Percentiles rank a stretch among this genome's conserved stretches.
phyloP scores from a whole-genome alignment of 2,113 vertebrate genomes.

The Nansenia antarctica region DNA sequence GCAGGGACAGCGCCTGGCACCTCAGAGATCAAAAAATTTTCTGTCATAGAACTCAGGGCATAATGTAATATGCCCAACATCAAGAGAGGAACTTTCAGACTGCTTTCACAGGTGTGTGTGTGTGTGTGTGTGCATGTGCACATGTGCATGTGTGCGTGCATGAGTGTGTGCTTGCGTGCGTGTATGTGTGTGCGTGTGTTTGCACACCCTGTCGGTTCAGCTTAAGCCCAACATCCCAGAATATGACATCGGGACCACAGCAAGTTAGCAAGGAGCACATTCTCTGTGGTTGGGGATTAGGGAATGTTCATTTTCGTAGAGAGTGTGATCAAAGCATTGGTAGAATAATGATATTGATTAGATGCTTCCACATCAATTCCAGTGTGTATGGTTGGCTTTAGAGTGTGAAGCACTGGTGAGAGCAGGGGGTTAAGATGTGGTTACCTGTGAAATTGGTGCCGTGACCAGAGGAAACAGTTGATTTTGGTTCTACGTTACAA shows the following conservation, averaged over 20 bases:
- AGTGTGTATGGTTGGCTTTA: too few relatives aligned
- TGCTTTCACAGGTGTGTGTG: neutral
- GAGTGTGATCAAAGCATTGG: neutral
- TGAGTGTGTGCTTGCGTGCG: neutral
- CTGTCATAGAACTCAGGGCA: neutral
- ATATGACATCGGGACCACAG: neutral
- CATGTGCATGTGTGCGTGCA: too few relatives aligned
- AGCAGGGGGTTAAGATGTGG: too few relatives aligned
- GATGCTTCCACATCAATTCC: too few relatives aligned
- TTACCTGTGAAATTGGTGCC: too few relatives aligned
- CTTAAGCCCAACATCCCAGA: constrained; percentile 4
- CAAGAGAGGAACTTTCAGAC: neutral
- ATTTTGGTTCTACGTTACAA: too few relatives aligned
- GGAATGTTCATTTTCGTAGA: too few relatives aligned
- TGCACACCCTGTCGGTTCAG: neutral
- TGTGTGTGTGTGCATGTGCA: neutral
- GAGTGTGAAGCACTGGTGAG: too few relatives aligned
- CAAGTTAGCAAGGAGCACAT: neutral
- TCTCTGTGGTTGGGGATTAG: too few relatives aligned
- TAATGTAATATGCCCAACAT: neutral
- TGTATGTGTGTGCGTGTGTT: neutral
- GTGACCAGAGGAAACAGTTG: too few relatives aligned
- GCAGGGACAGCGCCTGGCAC: neutral
- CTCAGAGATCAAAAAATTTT: neutral
- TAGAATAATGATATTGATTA: too few relatives aligned